phyloP scores from a whole-genome alignment of 2,113 vertebrate species.

The Oreochromis niloticus region DNA sequence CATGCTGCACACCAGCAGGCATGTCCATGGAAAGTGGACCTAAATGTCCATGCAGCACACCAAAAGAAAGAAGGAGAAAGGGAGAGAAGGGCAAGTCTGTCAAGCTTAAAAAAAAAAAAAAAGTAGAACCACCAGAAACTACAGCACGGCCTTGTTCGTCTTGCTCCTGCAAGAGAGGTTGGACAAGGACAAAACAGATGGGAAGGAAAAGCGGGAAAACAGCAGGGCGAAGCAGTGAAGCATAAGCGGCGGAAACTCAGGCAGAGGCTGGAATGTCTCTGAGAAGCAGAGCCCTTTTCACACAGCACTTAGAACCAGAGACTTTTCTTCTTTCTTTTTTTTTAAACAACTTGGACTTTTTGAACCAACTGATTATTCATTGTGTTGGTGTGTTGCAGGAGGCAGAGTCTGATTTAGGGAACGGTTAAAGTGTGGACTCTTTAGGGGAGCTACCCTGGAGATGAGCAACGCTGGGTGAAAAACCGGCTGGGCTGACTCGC shows the following conservation, averaged over 20 bases:
- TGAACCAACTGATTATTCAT: not conserved
- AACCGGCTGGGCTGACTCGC: not conserved
- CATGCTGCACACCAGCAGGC: slow-evolving; percentile 32
- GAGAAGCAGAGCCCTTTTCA: slow-evolving; percentile 3
- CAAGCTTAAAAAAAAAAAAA: not conserved
- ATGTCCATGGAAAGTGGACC: not conserved
- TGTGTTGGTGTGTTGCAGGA: not conserved
- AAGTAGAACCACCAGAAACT: not conserved
- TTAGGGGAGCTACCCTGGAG: not conserved
- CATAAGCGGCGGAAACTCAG: not conserved
- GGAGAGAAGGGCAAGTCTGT: not conserved
- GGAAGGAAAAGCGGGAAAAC: not conserved
- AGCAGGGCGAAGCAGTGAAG: slow-evolving; percentile 27
- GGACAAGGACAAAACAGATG: not conserved
- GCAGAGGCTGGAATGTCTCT: slow-evolving; percentile 47
- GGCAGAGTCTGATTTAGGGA: not conserved
- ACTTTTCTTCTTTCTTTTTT: not conserved
- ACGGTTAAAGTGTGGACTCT: not conserved
- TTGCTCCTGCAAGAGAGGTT: slow-evolving; percentile 56
- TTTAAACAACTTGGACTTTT: not conserved
- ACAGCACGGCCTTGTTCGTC: slow-evolving; percentile 39
- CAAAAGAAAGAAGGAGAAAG: not conserved
- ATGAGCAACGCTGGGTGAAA: slow-evolving; percentile 5
- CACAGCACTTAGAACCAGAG: not conserved
- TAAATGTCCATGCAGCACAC: slow-evolving; percentile 43